phyloP scores from a whole-genome alignment of 2,113 vertebrate genomes.

The Pomatorhinus ruficollis region DNA sequence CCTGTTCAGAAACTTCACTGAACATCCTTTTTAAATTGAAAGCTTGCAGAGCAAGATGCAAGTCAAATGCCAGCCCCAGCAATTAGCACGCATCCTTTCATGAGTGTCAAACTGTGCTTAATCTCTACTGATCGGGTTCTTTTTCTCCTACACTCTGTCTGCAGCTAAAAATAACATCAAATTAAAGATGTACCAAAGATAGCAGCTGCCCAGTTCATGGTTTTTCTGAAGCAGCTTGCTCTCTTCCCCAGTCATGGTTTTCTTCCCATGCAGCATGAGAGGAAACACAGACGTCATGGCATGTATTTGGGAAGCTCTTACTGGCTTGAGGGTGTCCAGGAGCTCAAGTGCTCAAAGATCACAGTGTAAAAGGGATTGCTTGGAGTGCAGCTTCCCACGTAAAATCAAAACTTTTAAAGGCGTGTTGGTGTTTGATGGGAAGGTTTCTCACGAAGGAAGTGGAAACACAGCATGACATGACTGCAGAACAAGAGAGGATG shows the following conservation, averaged over 20 bases:
- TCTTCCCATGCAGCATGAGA: neutral
- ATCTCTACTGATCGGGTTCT: neutral
- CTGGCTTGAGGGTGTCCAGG: neutral
- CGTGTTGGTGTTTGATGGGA: neutral
- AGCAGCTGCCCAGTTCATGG: neutral
- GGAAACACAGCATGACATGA: accelerated
- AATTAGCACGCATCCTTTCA: neutral
- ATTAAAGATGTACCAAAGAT: neutral
- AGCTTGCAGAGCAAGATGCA: neutral
- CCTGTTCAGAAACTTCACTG: neutral
- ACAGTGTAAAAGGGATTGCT: neutral
- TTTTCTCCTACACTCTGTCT: neutral
- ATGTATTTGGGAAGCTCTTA: neutral
- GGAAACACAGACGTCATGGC: neutral
- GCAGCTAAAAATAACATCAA: conserved; percentile 3
- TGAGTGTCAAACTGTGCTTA: neutral
- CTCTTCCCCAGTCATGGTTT: neutral
- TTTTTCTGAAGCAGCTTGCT: neutral
- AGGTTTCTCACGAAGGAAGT: neutral
- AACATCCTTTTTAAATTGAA: neutral
- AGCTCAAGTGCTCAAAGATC: neutral
- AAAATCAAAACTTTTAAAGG: neutral
- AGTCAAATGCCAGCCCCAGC: neutral
- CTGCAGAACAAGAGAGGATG: neutral
- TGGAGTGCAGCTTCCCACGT: neutral